phyloP scores from a whole-genome alignment of 1,140 invertebrate genomes.

The Penaeus chinensis region DNA sequence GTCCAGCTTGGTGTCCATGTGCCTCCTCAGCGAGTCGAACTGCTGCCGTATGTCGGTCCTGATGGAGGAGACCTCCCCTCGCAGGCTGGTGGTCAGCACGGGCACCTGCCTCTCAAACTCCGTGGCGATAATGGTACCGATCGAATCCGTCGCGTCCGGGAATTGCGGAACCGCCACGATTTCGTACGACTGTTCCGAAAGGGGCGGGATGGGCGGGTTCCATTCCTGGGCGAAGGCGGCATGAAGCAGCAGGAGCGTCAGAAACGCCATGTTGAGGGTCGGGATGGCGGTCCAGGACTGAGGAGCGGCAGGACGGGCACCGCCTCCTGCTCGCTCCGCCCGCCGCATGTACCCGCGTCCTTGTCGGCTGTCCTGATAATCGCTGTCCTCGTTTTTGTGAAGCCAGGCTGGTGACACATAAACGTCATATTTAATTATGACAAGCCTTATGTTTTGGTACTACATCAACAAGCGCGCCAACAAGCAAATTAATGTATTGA shows the following conservation, averaged over 20 bases:
- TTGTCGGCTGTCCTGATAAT: no score
- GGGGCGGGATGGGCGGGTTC: no score
- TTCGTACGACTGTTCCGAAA: not conserved
- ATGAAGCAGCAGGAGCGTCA: not conserved
- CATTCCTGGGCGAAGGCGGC: conserved; percentile 2
- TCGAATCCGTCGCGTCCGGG: conserved; percentile 2
- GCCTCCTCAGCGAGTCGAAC: conserved; percentile 49
- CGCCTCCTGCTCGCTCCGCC: no score
- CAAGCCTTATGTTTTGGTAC: no score
- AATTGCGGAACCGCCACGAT: not conserved
- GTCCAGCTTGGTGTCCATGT: conserved; percentile 52
- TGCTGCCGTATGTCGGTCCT: conserved; percentile 50
- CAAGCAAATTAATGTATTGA: no score
- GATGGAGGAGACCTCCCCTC: conserved; percentile 36
- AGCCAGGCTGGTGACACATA: no score
- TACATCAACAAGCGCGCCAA: no score
- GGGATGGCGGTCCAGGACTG: no score
- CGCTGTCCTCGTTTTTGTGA: no score
- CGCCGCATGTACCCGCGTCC: no score
- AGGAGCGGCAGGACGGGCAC: no score
- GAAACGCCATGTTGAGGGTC: not conserved
- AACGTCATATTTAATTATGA: no score
- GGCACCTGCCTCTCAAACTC: conserved; percentile 52
- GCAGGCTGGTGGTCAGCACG: conserved; percentile 44
- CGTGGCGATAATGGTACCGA: conserved; percentile 40